Conservation (phyloP, 1,140 invertebrate genomes). For the Physella acuta region DNA sequence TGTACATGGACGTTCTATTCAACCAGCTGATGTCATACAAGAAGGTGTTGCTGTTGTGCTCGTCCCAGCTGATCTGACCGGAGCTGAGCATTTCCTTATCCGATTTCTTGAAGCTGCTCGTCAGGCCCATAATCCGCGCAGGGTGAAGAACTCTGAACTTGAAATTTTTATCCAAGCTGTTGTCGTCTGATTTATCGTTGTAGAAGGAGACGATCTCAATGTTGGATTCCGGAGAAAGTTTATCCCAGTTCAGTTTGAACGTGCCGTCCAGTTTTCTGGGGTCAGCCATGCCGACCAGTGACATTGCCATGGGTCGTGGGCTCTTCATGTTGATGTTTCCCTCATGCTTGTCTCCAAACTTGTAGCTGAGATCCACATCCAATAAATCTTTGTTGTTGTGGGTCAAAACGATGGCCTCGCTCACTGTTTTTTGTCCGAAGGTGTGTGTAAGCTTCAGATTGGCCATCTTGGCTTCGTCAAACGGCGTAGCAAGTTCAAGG, state of each 20-base stretch:
- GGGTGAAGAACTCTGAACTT: slow-evolving; percentile 37
- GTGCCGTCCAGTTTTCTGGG: slow-evolving; percentile 30
- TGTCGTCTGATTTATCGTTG: slow-evolving; percentile 14
- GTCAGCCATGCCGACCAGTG: slow-evolving; percentile 24
- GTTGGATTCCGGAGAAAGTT: slow-evolving; percentile 32
- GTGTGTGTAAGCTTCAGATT: slow-evolving; percentile 27
- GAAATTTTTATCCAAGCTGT: slow-evolving; percentile 10
- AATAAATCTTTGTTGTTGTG: slow-evolving; percentile 40
- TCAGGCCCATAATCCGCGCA: slow-evolving; percentile 30
- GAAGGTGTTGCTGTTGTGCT: slow-evolving; percentile 25
- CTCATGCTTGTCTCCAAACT: slow-evolving; percentile 23
- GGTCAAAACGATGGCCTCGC: slow-evolving; percentile 21
- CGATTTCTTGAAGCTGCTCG: slow-evolving; percentile 21
- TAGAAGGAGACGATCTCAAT: slow-evolving; percentile 29
- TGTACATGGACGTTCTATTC: slow-evolving; percentile 25
- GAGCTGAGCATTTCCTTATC: slow-evolving; percentile 26
- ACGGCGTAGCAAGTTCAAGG: slow-evolving; percentile 31
- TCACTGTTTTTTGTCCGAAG: slow-evolving; percentile 15
- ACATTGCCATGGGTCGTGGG: slow-evolving; percentile 39
- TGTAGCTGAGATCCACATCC: slow-evolving; percentile 34
- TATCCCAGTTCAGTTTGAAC: slow-evolving; percentile 43
- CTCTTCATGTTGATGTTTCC: slow-evolving; percentile 29
- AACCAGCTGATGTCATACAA: slow-evolving; percentile 32
- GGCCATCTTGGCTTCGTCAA: slow-evolving; percentile 20
- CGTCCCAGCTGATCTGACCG: slow-evolving; percentile 28